These are phyloP conservation scores for Psophia crepitans DNA, from an alignment of 2,113 vertebrate genomes.

Conservation along the genomic window DNA sequence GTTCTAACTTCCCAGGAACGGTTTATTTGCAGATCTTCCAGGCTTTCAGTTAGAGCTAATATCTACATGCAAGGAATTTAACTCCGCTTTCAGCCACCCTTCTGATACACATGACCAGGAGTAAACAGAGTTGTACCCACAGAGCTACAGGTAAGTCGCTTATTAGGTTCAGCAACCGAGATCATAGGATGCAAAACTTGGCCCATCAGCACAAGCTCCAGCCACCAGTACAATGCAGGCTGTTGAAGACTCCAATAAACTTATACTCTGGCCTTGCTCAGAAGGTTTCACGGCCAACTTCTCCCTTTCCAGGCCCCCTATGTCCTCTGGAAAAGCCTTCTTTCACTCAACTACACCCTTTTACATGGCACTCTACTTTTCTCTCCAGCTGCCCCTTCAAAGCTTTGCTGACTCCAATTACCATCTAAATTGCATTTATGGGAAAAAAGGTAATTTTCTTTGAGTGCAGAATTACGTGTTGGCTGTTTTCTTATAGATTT, in stretches of 20 bases:
- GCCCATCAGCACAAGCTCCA: not conserved
- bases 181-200: not conserved
- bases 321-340: constrained; percentile 9
- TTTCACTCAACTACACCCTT: constrained; percentile 20
- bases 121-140: not conserved
- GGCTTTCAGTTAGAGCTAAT: not conserved
- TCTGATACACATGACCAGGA: not conserved
- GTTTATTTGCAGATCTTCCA: not conserved
- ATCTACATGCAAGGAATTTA: not conserved
- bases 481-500: constrained; percentile 28
- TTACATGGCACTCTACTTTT: not conserved
- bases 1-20: not conserved
- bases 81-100: not conserved
- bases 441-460: not conserved
- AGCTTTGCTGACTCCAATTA: constrained; percentile 22
- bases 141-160: not conserved
- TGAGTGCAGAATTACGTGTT: constrained; percentile 17
- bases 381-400: constrained; percentile 38
- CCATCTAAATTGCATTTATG: constrained; percentile 24
- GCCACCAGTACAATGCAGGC: not conserved
- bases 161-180: not conserved
- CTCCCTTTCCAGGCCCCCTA: not conserved
- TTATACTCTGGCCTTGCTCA: not conserved
- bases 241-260: not conserved
- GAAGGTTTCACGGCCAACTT: not conserved